Percentiles rank a stretch among this genome's conserved stretches.
phyloP scores from a whole-genome alignment of 2,888 invertebrate genomes.

The Agrenia bidenticulata region DNA sequence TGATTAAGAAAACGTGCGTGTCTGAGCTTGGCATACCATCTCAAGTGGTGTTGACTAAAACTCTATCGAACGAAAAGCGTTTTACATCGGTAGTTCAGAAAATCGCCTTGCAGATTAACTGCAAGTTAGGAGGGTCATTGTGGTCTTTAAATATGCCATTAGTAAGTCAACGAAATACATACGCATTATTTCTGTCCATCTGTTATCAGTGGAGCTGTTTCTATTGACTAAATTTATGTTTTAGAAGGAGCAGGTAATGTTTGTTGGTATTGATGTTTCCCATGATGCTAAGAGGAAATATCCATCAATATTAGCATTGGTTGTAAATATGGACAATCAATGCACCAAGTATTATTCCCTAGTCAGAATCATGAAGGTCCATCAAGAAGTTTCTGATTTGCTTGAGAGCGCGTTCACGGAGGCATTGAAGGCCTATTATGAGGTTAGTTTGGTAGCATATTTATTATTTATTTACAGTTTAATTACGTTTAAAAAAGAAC shows the following conservation, averaged over 20 bases:
- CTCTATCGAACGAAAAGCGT: conserved; percentile 69
- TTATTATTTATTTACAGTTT: neutral
- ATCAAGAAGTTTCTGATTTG: conserved; percentile 32
- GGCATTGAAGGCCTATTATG: conserved; percentile 58
- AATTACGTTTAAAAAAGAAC: too few species aligned
- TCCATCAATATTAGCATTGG: conserved; percentile 70
- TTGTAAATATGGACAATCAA: conserved; percentile 73
- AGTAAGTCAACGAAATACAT: conserved; percentile 55
- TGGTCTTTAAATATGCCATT: conserved; percentile 84
- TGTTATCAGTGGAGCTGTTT: neutral
- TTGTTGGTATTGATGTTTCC: conserved; percentile 87
- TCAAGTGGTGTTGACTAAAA: conserved; percentile 68
- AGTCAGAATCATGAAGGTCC: conserved; percentile 26
- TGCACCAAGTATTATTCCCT: conserved; percentile 78
- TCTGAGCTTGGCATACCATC: conserved; percentile 78
- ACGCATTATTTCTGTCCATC: too few species aligned
- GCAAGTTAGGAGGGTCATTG: conserved; percentile 87
- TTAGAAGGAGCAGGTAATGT: conserved; percentile 66
- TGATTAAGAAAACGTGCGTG: conserved; percentile 84
- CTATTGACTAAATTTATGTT: neutral
- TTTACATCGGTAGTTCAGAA: conserved; percentile 79
- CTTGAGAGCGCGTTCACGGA: conserved; percentile 60
- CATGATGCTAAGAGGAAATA: conserved; percentile 69
- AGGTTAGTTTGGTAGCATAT: conserved; percentile 2
- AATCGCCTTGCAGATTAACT: conserved; percentile 88